These are phyloP conservation scores for Tokudaia muenninki DNA, from an alignment of 2,797 vertebrate species.

Conservation along the genomic window DNA sequence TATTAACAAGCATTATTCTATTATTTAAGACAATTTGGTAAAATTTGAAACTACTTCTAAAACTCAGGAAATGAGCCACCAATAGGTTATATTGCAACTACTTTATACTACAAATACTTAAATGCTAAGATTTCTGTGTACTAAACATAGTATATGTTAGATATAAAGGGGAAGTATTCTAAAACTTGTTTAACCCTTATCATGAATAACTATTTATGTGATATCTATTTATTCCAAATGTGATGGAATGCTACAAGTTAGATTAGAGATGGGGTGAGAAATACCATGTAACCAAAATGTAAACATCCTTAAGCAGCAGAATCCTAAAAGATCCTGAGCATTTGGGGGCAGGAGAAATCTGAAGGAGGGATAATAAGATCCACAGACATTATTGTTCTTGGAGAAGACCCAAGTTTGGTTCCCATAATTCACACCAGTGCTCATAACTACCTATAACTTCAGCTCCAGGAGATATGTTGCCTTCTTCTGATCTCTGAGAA, in stretches of 20 bases:
- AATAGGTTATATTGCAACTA: conserved; percentile 7
- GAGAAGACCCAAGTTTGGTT: background rate
- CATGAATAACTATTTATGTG: background rate
- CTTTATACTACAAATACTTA: background rate
- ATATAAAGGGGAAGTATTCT: background rate
- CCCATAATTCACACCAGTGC: background rate
- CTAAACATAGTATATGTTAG: background rate
- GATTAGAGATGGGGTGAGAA: background rate
- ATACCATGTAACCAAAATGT: background rate
- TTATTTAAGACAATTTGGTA: conserved; percentile 23
- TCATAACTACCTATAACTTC: background rate
- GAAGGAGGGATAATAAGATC: background rate
- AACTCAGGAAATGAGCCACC: background rate
- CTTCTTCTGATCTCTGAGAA: background rate
- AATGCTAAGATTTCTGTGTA: background rate
- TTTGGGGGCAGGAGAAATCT: background rate
- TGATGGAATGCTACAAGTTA: background rate
- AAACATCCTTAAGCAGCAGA: background rate
- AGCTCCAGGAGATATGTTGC: background rate
- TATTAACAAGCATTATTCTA: background rate
- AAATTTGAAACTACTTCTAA: conserved; percentile 4
- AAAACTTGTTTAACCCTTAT: background rate
- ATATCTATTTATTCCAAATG: no score
- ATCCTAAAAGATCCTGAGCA: background rate
- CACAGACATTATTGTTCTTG: background rate